phyloP scores from a whole-genome alignment of 2,888 invertebrate species.

The Teinopalpus imperialis region DNA sequence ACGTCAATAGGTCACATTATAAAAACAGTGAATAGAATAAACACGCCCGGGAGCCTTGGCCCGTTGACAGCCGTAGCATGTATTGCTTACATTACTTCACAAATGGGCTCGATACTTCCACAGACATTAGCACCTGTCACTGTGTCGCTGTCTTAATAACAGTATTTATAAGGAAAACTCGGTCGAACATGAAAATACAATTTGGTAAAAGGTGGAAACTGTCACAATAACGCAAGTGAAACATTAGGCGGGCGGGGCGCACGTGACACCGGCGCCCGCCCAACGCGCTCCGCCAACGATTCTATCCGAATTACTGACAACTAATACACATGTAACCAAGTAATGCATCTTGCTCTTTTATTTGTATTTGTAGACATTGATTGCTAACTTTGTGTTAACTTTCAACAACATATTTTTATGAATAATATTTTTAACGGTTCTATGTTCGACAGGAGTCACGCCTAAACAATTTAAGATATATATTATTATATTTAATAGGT shows the following conservation, averaged over 20 bases:
- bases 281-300: constrained; percentile 43
- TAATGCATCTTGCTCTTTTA: no score
- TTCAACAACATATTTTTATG: no score
- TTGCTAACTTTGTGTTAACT: no score
- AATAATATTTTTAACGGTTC: no score
- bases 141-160: constrained; percentile 75
- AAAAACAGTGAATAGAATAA: neutral
- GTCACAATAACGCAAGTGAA: constrained; percentile 75
- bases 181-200: constrained; percentile 79
- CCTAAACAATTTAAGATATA: no score
- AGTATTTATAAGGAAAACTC: constrained; percentile 81
- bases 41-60: neutral
- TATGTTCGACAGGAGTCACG: no score
- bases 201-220: constrained; percentile 78
- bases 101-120: constrained; percentile 65
- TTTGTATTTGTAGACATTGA: no score
- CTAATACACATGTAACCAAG: constrained; percentile 28
- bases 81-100: constrained; percentile 62
- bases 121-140: constrained; percentile 76
- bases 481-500: no score
- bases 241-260: constrained; percentile 65
- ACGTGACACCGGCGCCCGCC: constrained; percentile 53
- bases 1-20: no score
- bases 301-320: constrained; percentile 54
- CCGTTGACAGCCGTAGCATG: constrained; percentile 41